Conservation (phyloP, 2,113 vertebrate genomes). For the Syngnathus typhle region DNA sequence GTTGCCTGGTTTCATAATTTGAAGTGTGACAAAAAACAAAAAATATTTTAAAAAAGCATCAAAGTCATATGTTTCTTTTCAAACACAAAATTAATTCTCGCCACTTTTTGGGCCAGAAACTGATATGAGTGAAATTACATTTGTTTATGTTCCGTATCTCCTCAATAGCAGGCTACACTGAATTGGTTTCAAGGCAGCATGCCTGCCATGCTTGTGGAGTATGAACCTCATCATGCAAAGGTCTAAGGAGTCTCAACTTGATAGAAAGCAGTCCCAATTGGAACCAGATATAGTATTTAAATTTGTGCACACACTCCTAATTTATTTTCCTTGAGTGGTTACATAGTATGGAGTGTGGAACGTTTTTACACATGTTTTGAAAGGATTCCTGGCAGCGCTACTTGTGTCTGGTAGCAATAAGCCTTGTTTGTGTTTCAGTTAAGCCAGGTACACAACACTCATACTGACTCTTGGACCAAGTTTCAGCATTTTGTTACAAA, state of each 20-base stretch:
- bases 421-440: conserved; percentile 25
- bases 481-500: not conserved
- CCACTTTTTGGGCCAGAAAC: too few species aligned
- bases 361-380: not conserved
- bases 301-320: not conserved
- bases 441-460: not conserved
- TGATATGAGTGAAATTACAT: not conserved
- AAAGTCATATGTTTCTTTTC: too few species aligned
- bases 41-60: too few species aligned
- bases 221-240: not conserved
- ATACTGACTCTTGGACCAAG: not conserved
- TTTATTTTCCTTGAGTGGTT: not conserved
- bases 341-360: not conserved
- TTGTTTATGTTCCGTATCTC: not conserved
- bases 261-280: not conserved
- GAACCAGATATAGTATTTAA: not conserved
- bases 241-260: not conserved
- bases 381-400: conserved; percentile 28
- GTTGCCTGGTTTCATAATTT: too few species aligned
- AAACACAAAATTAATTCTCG: too few species aligned
- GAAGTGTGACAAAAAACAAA: too few species aligned
- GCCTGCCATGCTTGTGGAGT: not conserved
- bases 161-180: too few species aligned
- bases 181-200: not conserved
- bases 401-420: conserved; percentile 29